Evolutionary conservation across 1,140 invertebrate species (phyloP).

Genomic region (Alviniconcha marisindica): DNA sequence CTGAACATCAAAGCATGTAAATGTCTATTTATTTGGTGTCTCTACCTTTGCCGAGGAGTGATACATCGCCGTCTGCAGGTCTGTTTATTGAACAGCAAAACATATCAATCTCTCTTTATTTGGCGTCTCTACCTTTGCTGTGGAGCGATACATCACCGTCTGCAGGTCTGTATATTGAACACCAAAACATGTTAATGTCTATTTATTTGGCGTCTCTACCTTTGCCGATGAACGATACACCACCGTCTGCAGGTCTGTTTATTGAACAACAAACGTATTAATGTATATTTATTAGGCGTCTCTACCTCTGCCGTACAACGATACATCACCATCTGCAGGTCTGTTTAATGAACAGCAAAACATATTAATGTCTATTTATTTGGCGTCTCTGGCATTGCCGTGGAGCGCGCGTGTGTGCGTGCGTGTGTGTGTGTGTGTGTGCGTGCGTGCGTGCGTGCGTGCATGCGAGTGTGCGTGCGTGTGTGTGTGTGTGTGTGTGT

Average conservation of each 20-base stretch:
- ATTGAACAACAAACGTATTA: too few species aligned
- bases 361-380: too few species aligned
- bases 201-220: conserved; percentile 86
- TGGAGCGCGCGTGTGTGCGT: conserved; percentile 81
- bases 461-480: neutral
- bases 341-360: too few species aligned
- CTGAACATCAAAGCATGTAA: too few species aligned
- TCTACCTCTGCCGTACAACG: conserved; percentile 96
- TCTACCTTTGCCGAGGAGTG: conserved; percentile 96
- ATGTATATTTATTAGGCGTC: too few species aligned
- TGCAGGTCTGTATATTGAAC: conserved; percentile 80
- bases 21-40: too few species aligned
- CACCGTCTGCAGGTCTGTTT: conserved; percentile 85
- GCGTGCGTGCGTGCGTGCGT: neutral
- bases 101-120: too few species aligned
- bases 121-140: conserved; percentile 91
- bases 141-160: conserved; percentile 96
- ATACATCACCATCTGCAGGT: conserved; percentile 91
- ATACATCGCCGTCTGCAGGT: conserved; percentile 91
- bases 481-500: neutral
- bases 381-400: conserved; percentile 91
- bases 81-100: too few species aligned
- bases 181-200: too few species aligned
- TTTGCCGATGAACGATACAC: conserved; percentile 97
- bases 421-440: neutral